Base-by-base conservation (phyloP, 2,888 invertebrate genomes). In the Ectemnius continuus region DNA sequence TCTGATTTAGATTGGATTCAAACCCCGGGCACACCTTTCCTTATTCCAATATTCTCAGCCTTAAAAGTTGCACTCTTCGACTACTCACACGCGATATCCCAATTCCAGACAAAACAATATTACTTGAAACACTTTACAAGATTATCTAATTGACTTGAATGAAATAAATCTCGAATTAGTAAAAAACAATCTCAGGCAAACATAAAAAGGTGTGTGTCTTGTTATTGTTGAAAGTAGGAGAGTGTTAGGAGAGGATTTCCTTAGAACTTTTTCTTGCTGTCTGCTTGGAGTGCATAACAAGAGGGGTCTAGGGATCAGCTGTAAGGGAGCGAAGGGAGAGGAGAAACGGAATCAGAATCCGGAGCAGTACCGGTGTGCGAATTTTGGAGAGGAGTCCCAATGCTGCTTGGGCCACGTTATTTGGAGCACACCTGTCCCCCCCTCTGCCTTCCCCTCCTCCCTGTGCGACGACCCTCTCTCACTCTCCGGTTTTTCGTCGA, bases 1-100 rank as follows among this genome's bases (percentile, higher is more conserved):
- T 85, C 86, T 86, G 88, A 88, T 89, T 89, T 88, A 88, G 88
- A 86, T 88, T 85, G 85, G 85, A 88, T 88, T 87, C 36, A 11
- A 13, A 14, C 11, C 52, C 47, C 47, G 47, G 83, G 81, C 85
- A 81, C 85, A 86, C 85, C 84, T 86, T 80, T 82, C 75, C n/a
- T 16, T 13, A 14, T n/a, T 36, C 36, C 36, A 36, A 36, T 52
- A 16, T 52, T 52, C 52, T 52, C 52, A 11, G 16, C 6, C 4
- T 6, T 36, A 36, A 36, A 11, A 11, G 11, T 8, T 36, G 8
- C 2, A 3, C 52, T 52, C 52, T 52, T 52, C 6, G 16, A 52
- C 1, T 11, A 52, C 14, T 16, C 16, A 1, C 13, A 52, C 52
- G 5, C 16, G n/a, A 1, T 4, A 4, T 16, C n/a, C 0, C 16